phyloP scores from a whole-genome alignment of 2,113 vertebrate genomes.

The Procapra przewalskii region DNA sequence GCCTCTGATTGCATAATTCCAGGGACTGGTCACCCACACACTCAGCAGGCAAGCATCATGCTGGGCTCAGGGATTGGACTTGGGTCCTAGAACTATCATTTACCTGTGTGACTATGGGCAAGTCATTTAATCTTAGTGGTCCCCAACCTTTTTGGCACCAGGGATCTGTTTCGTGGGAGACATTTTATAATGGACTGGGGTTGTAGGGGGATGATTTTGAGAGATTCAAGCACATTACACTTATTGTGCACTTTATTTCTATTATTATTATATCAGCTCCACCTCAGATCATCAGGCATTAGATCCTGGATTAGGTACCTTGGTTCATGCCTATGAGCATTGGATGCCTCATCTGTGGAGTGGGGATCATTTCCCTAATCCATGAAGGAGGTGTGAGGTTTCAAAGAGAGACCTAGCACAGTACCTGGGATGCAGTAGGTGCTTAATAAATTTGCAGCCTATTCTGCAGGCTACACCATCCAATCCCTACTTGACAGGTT shows the following conservation, averaged over 20 bases:
- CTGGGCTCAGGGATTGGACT: background rate
- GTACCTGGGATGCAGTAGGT: background rate
- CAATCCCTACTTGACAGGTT: background rate
- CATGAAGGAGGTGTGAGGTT: background rate
- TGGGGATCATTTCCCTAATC: background rate
- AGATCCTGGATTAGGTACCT: background rate
- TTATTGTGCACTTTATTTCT: background rate
- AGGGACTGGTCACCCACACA: background rate
- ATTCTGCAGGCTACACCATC: background rate
- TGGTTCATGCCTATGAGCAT: background rate
- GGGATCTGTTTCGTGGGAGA: background rate
- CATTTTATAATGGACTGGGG: background rate
- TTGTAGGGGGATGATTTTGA: background rate
- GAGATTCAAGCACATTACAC: background rate
- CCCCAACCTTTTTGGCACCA: background rate
- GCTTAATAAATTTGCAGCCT: background rate
- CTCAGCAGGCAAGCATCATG: background rate
- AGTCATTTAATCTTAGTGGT: background rate
- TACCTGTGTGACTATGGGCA: background rate
- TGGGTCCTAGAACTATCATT: background rate
- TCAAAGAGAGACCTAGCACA: background rate
- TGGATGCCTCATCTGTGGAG: background rate
- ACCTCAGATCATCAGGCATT: background rate
- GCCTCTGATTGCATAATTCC: background rate
- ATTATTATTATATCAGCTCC: background rate